Base-by-base conservation (phyloP, 2,113 vertebrate genomes). In the Panthera leo region DNA sequence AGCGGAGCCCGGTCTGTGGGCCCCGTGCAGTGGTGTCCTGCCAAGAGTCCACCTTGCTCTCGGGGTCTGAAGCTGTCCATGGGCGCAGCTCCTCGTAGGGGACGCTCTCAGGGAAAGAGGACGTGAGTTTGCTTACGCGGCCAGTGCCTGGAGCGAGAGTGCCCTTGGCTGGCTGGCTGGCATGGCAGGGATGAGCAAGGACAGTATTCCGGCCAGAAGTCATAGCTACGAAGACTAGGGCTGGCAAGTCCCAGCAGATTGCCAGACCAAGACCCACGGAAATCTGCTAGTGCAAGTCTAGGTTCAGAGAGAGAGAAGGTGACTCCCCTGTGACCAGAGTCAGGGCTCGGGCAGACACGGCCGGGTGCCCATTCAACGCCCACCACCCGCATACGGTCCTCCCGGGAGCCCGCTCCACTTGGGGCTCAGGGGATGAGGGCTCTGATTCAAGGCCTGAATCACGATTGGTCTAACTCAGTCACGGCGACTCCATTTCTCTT, bases 321-420 rank as follows among this genome's bases (percentile, higher is more conserved):
- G 31, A 61, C 61, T 63, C 65, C 7, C 2, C 25, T 4, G 3
- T 51, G 29, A 19, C 58, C 67, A 73, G 76, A 73, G 68, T 34
- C 27, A 4, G 18, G 53, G 48, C 34, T 42, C 51, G 13, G 48
- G 29, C 27, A 51, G 18, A n/a, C 13, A 34, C 25, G 14, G 2
- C 5, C 27, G 48, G 51, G 9, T 63, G n/a, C n/a, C 7, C 39
- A 3, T 1, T 16, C 0, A 0, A n/a, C 27, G 36, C 55, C 63
- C 58, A 18, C 36, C 27, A 36, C 27, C 63, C 27, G 8, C 21
- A 16, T 2, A 55, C 55, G 25, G 29, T 76, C 21, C 58, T 36
- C 42, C 14, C 7, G 25, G 51, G 36, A 68, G n/a, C 10, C 53
- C 18, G 1, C 51, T 91, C 68, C 31, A 21, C 31, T 55, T 16